phyloP scores from a whole-genome alignment of 2,113 vertebrate species.

The Esox niger region DNA sequence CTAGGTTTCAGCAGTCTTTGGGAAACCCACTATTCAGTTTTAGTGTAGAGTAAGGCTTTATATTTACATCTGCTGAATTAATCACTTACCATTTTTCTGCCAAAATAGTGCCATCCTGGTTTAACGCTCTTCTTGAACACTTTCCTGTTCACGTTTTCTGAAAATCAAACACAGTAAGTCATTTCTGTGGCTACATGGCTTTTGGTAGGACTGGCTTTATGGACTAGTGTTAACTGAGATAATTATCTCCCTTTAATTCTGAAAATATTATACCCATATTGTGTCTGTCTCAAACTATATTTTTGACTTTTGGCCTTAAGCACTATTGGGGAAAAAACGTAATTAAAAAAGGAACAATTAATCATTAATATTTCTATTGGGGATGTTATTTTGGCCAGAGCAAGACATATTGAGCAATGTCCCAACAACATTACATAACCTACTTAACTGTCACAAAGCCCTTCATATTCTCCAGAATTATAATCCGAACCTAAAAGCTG shows the following conservation, averaged over 20 bases:
- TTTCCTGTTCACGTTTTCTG: slow-evolving; percentile 86
- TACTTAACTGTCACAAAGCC: slow-evolving; percentile 13
- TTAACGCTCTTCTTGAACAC: slow-evolving; percentile 83
- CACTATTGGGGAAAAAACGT: not conserved
- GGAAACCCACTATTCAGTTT: too few relatives aligned
- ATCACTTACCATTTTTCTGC: slow-evolving; percentile 90
- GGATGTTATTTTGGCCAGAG: too few relatives aligned
- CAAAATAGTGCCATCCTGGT: slow-evolving; percentile 94
- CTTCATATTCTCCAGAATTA: slow-evolving; percentile 37
- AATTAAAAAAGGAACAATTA: too few relatives aligned
- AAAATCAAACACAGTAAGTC: slow-evolving; percentile 17
- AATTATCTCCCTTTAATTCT: too few relatives aligned
- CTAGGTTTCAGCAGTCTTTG: not conserved
- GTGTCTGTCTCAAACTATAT: not conserved
- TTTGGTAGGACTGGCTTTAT: too few relatives aligned
- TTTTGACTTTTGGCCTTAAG: slow-evolving; percentile 20
- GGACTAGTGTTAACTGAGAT: too few relatives aligned
- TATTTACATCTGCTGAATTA: not conserved
- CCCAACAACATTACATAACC: slow-evolving; percentile 48
- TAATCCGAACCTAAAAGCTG: not conserved
- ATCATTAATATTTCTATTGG: too few relatives aligned
- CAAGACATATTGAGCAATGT: slow-evolving; percentile 21
- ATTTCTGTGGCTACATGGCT: not conserved
- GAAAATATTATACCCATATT: too few relatives aligned
- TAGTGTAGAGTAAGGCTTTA: not conserved